Evolutionary conservation across 2,797 vertebrate genomes (phyloP), one percentile per base, ranked within the genome.

Genomic region (Holocentrus rufus): DNA sequence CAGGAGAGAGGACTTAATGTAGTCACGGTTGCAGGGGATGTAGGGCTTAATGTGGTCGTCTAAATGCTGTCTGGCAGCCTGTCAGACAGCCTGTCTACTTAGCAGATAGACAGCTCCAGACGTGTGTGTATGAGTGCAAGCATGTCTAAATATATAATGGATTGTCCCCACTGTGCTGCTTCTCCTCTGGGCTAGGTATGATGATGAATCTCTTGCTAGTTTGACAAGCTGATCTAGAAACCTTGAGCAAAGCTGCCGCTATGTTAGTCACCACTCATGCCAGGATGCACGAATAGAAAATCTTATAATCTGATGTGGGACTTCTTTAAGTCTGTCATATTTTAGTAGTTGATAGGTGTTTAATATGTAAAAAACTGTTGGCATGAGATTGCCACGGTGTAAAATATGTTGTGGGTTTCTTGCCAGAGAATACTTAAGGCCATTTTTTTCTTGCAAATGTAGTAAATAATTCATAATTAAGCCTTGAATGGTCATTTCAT

Each of bases 21-120:
- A 22, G n/a, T 39, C 30, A 47, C 20, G 42, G 8, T 58, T 50
- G 36, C 9, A 50, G 49, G 4, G 25, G 18, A 27, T 66, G 7
- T 39, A n/a, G 22, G 15, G 11, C 23, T 50, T 50, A 59, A 47
- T 63, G 39, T 72, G 30, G 23, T 57, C 13, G 30, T 63, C 36
- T 71, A 71, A 39, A 46, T 55, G 58, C 59, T 55, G 36, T 53
- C n/a, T 72, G 15, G 34, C 63, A 74, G n/a, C 20, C 31, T 53
- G 60, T 61, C 20, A 50, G 53, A 57, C 25, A 69, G 47, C 15
- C 47, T 77, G 54, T 58, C 57, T 58, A 1, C 47, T 73, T 34
- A 22, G 36, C 31, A 52, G 49, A 66, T n/a, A 25, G 39, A 74
- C 18, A 14, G n/a, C 52, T 69, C 36, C 14, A 60, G 52, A 67